Percentiles rank a stretch among this genome's conserved stretches.
phyloP scores from a whole-genome alignment of 2,113 vertebrate genomes.

The Silurus meridionalis region DNA sequence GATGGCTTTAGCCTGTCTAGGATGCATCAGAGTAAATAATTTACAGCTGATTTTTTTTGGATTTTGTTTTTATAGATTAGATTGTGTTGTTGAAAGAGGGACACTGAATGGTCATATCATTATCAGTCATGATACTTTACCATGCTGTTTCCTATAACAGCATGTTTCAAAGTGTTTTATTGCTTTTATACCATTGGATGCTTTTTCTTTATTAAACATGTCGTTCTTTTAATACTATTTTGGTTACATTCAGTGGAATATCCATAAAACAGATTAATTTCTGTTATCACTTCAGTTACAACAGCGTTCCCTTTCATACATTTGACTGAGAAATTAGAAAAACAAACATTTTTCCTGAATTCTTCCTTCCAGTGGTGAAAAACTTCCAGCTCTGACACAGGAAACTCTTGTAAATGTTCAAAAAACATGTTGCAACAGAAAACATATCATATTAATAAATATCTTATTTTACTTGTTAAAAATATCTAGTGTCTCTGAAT shows the following conservation, averaged over 20 bases:
- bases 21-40: neutral
- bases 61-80: neutral
- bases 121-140: neutral
- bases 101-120: neutral
- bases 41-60: neutral
- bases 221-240: neutral
- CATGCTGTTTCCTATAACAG: neutral
- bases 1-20: neutral
- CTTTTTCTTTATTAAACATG: neutral
- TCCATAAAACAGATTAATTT: neutral
- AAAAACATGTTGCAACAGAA: neutral
- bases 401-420: neutral
- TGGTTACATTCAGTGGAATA: neutral
- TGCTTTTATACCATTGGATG: neutral
- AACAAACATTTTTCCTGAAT: neutral
- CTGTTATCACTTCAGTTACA: neutral
- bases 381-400: neutral
- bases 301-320: neutral
- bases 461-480: neutral
- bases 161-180: neutral
- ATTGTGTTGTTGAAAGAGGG: neutral
- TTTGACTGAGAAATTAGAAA: neutral
- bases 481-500: neutral
- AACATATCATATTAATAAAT: neutral
- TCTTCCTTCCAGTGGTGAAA: neutral